Evolutionary conservation across 1,140 invertebrate species (phyloP).

Genomic region (Microvelia longipes): DNA sequence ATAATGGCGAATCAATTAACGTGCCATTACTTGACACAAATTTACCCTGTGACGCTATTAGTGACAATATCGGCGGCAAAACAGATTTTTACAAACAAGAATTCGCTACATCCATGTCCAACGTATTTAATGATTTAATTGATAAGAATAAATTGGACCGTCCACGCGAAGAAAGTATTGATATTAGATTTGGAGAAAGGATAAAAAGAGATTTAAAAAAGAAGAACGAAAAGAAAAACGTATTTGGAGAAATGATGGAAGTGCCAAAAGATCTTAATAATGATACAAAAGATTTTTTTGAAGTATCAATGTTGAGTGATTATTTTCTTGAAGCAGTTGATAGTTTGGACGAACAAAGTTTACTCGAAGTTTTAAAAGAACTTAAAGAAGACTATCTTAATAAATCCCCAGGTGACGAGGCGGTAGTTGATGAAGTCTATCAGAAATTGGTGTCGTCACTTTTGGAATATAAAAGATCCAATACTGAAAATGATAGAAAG

Average conservation of each 20-base stretch:
- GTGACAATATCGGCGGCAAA: neutral
- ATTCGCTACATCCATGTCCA: neutral
- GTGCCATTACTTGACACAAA: neutral
- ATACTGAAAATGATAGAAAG: neutral
- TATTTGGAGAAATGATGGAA: neutral
- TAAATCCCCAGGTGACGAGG: neutral
- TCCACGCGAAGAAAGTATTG: neutral
- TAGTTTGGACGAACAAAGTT: neutral
- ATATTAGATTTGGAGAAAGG: neutral
- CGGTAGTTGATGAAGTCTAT: neutral
- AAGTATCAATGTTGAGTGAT: neutral
- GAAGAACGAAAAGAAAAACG: neutral
- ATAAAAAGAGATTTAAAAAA: neutral
- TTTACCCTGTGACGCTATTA: neutral
- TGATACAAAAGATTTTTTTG: neutral
- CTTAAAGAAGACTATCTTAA: neutral
- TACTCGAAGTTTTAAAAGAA: neutral
- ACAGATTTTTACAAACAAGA: neutral
- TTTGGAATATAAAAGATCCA: neutral
- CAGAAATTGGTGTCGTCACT: neutral
- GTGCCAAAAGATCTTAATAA: neutral
- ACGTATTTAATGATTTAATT: neutral
- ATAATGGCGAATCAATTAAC: neutral
- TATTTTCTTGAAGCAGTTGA: neutral
- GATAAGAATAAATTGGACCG: neutral